Conservation (phyloP, 2,797 vertebrate species). For the Sebastes alutus region DNA sequence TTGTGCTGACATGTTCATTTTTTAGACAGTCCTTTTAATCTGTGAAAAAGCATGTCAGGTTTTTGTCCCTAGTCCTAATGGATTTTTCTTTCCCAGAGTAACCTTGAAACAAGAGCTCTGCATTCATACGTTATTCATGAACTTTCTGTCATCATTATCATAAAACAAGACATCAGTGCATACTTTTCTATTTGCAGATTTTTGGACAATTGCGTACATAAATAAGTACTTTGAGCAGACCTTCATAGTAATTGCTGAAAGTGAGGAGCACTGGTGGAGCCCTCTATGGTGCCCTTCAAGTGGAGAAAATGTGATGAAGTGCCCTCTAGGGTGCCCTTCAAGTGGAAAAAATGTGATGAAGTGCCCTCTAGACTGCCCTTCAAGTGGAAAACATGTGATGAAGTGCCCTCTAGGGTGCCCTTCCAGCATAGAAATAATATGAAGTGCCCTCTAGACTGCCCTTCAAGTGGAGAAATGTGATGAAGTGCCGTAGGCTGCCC, state of each 20-base stretch:
- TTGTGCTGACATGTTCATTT: conserved; percentile 1
- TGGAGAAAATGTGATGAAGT: too few species aligned
- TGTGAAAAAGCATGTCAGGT: conserved; percentile 1
- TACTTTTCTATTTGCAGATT: not conserved
- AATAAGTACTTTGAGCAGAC: not conserved
- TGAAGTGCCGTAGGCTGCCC: too few species aligned
- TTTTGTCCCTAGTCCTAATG: not conserved
- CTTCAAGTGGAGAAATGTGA: too few species aligned
- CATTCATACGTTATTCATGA: not conserved
- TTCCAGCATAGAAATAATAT: too few species aligned
- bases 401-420: too few species aligned
- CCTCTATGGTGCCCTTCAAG: too few species aligned
- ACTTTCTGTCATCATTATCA: not conserved
- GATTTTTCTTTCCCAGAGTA: not conserved
- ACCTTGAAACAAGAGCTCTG: not conserved
- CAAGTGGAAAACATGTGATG: too few species aligned
- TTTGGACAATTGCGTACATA: not conserved
- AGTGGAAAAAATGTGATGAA: too few species aligned
- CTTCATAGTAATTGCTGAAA: not conserved
- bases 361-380: too few species aligned
- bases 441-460: too few species aligned
- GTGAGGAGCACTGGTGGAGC: not conserved
- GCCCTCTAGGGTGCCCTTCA: too few species aligned
- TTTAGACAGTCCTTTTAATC: conserved; percentile 26
- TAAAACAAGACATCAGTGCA: not conserved